Evolutionary conservation across 2,113 vertebrate genomes (phyloP), one percentile per base, ranked within the genome.

Genomic region (Coptodon rendalli): DNA sequence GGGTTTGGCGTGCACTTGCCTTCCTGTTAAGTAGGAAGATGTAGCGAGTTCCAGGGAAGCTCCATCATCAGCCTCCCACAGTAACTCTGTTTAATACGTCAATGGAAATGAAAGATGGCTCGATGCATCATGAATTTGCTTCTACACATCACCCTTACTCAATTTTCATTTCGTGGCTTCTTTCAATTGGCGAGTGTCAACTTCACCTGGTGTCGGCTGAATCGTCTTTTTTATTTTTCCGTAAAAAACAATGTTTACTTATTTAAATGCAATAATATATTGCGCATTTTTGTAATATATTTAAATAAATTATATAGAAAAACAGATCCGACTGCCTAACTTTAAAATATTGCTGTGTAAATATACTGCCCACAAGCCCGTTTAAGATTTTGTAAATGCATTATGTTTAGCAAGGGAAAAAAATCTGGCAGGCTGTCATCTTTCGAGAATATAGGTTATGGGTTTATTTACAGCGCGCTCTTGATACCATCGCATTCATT

Each of bases 21-120:
- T 93, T 89, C 86, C 93, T 80, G 89, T 95, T 95, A 94, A 95
- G 88, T 94, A 93, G 90, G 83, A 93, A 93, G 92, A 95, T 94
- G 89, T 90, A 95, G 93, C 85, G 94, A 94, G 89, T 95, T 95
- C 89, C 86, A 80, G 83, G 71, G 93, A 89, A 93, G 92, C 89
- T 92, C 89, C 89, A 92, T 95, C 90, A 94, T 95, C 94, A 94
- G 88, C 89, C 87, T 92, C 91, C 90, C 80, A 66, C 87, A 54
- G 87, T 93, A 92, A 92, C 85, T 90, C 90, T 81, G 80, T 91
- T 92, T 94, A 93, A 93, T 94, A 94, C 94, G 87, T 95, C 92
- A 92, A 85, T 89, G 87, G 85, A 91, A 93, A 90, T 91, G 87
- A 94, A 92, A 85, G 83, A 94, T 91, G 89, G 79, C 91, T 92